A percentile compares a stretch with the other conserved stretches of the same genome.
Conservation (phyloP, 2,113 vertebrate genomes). For the Amazona vittata region DNA sequence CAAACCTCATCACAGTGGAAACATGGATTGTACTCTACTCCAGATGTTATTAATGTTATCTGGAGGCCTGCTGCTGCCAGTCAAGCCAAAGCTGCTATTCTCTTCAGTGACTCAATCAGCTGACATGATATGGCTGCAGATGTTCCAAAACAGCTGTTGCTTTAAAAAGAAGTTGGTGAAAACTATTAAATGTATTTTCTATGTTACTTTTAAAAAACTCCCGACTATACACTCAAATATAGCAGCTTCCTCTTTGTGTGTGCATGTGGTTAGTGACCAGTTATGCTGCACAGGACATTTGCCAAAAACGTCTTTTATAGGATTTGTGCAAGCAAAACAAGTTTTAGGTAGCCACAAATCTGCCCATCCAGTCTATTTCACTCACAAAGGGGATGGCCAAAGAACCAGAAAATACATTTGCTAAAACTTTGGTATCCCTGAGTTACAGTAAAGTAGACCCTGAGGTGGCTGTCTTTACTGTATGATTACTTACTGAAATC, state of each 20-base stretch:
- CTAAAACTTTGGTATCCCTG: neutral
- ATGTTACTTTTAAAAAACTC: neutral
- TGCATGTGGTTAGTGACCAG: neutral
- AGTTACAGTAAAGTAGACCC: neutral
- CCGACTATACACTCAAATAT: fast-evolving
- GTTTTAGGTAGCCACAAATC: neutral
- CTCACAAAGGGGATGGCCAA: neutral
- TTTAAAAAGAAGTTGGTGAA: neutral
- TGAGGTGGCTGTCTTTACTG: neutral
- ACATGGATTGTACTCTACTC: neutral
- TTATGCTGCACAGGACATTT: neutral
- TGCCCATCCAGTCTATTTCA: neutral
- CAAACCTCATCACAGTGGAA: slow-evolving; percentile 4
- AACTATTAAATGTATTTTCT: neutral
- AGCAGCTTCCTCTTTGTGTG: neutral
- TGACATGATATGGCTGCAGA: neutral
- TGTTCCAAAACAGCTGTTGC: neutral
- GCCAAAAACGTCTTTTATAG: neutral
- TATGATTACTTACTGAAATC: neutral
- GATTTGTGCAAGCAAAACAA: neutral
- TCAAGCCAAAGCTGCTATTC: neutral
- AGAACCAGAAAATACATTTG: neutral
- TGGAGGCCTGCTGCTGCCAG: neutral
- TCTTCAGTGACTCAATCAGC: neutral
- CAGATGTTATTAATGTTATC: slow-evolving; percentile 15